A percentile compares a stretch with the other conserved stretches of the same genome.
These are phyloP conservation scores for Aplodontia rufa DNA, from an alignment of 2,113 vertebrate species.

Conservation along the genomic window DNA sequence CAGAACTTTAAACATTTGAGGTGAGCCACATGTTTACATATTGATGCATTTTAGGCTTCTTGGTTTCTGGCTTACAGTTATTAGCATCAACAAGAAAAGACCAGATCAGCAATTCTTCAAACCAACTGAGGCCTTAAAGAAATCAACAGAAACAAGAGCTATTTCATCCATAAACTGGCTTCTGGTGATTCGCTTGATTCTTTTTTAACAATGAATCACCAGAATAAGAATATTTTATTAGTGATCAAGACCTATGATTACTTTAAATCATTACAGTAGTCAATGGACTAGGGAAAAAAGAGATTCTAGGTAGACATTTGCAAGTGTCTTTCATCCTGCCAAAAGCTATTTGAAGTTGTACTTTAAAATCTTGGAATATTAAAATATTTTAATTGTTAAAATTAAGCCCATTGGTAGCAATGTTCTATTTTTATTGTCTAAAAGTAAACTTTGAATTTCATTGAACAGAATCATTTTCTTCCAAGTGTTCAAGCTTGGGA, in stretches of 20 bases:
- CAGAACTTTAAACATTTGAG: background rate
- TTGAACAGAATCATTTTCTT: background rate
- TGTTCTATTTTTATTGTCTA: background rate
- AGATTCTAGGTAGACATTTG: background rate
- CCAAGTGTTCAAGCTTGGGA: background rate
- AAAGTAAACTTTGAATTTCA: background rate
- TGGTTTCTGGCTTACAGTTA: background rate
- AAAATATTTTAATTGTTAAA: background rate
- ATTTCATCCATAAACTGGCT: background rate
- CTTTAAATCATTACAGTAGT: background rate
- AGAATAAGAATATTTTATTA: conserved; percentile 22
- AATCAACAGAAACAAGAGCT: conserved; percentile 16
- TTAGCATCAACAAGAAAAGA: conserved; percentile 29
- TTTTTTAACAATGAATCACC: background rate
- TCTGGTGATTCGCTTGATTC: background rate
- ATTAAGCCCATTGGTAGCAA: background rate
- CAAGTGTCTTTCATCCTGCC: background rate
- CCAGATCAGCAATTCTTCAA: background rate
- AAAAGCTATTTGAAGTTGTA: background rate
- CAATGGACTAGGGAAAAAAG: background rate
- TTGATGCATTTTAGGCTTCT: conserved; percentile 34
- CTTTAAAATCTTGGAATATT: background rate
- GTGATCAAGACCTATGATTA: background rate
- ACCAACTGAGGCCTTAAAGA: background rate
- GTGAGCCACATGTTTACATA: conserved; percentile 30